These are phyloP conservation scores for Lasioglossum vierecki DNA, from an alignment of 2,888 invertebrate species.

Conservation along the genomic window DNA sequence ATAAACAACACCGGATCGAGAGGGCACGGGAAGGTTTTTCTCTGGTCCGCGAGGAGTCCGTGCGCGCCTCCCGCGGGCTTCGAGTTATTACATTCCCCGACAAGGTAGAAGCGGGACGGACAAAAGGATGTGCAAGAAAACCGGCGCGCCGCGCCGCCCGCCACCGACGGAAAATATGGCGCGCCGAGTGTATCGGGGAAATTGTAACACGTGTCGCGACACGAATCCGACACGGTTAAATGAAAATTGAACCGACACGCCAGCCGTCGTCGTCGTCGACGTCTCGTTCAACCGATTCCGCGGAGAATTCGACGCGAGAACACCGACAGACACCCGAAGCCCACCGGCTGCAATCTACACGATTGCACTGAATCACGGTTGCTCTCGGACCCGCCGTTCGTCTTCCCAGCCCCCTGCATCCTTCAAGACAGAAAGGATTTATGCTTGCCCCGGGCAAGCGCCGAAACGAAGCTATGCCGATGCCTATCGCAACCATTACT, in stretches of 20 bases:
- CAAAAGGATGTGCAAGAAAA: constrained; percentile 40
- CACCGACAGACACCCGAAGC: not conserved
- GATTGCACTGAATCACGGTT: not conserved
- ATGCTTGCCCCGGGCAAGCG: not conserved
- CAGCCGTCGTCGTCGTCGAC: not conserved
- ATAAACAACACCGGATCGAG: constrained; percentile 51
- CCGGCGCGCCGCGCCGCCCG: not conserved
- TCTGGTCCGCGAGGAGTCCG: constrained; percentile 34
- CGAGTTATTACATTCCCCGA: constrained; percentile 70
- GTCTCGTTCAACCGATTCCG: not conserved
- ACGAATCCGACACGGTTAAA: constrained; percentile 35
- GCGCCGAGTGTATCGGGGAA: constrained; percentile 33
- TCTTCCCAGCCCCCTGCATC: not conserved
- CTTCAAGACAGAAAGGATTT: not conserved
- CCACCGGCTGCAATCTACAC: not conserved
- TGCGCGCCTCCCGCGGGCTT: constrained; percentile 56
- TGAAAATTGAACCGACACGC: constrained; percentile 21
- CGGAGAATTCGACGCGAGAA: constrained; percentile 5
- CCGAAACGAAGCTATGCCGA: not conserved
- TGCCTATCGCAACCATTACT: not conserved
- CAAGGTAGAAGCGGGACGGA: constrained; percentile 24
- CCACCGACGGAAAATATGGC: constrained; percentile 16
- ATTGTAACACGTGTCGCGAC: constrained; percentile 55
- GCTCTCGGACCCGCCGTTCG: not conserved
- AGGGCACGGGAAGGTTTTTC: constrained; percentile 23